These are phyloP conservation scores for Pithys albifrons DNA, from an alignment of 2,113 vertebrate genomes.

Conservation along the genomic window DNA sequence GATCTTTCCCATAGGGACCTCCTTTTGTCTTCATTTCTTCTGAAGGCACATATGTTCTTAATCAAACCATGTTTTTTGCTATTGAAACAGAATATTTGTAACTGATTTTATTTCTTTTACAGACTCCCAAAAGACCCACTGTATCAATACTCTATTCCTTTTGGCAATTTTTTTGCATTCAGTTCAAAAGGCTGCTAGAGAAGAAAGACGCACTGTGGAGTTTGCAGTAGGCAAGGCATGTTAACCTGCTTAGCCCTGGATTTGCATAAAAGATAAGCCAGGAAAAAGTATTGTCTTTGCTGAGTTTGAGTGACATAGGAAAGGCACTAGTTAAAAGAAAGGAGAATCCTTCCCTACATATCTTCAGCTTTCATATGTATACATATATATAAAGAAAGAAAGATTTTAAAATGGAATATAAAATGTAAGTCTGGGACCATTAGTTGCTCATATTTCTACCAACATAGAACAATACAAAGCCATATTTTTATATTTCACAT, in stretches of 20 bases:
- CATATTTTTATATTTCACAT: background rate
- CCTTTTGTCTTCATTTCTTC: background rate
- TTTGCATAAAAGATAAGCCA: background rate
- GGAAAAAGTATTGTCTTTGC: background rate
- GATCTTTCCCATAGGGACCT: background rate
- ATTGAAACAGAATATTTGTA: background rate
- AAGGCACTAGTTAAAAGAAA: background rate
- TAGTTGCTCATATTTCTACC: background rate
- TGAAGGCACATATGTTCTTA: background rate
- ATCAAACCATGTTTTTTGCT: background rate
- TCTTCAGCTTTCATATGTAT: background rate
- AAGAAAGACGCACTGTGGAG: background rate
- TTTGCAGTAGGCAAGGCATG: background rate
- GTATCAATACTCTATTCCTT: background rate
- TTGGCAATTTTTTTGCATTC: background rate
- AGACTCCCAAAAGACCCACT: background rate
- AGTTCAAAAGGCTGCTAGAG: background rate
- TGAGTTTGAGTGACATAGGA: background rate
- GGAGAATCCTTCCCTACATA: background rate
- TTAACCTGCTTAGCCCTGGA: background rate
- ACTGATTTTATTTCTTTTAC: background rate
- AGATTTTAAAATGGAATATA: background rate
- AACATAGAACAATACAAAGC: background rate
- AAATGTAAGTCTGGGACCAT: background rate
- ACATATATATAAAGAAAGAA: rapidly evolving